These are phyloP conservation scores for Frieseomelitta varia DNA, from an alignment of 1,140 invertebrate species.

Conservation along the genomic window DNA sequence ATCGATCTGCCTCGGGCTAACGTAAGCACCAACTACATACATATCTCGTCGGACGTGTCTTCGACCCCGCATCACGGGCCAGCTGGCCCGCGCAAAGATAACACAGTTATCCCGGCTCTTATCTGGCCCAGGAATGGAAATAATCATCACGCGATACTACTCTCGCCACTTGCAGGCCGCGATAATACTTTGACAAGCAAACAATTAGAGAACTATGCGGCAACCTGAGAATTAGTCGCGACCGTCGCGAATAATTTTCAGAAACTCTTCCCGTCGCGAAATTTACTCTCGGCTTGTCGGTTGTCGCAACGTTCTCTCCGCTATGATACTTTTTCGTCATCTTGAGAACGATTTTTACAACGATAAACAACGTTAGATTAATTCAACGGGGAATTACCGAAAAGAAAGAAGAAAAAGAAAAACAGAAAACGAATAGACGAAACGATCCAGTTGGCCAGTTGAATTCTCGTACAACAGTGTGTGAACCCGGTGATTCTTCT, in stretches of 20 bases:
- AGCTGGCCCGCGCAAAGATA: constrained; percentile 48
- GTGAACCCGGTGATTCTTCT: constrained; percentile 1
- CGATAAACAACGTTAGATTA: no score
- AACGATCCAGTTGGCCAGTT: not conserved
- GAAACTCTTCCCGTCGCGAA: not conserved
- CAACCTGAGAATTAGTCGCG: constrained; percentile 35
- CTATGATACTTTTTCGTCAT: no score
- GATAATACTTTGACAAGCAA: constrained; percentile 59
- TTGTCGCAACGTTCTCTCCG: no score
- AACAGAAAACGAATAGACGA: constrained; percentile 9
- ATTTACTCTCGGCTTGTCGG: no score
- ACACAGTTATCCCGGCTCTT: constrained; percentile 38
- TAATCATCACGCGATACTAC: constrained; percentile 59
- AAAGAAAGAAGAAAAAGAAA: not conserved
- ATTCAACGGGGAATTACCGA: no score
- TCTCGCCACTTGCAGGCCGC: constrained; percentile 44
- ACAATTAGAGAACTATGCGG: constrained; percentile 48
- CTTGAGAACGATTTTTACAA: no score
- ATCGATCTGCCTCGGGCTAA: not conserved
- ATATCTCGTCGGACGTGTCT: constrained; percentile 24
- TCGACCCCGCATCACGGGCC: constrained; percentile 30
- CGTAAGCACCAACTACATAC: not conserved
- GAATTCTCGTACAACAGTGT: not conserved
- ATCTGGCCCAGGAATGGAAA: constrained; percentile 66
- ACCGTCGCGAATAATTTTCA: constrained; percentile 33